Evolutionary conservation across 2,113 vertebrate species (phyloP), one percentile per base, ranked within the genome.

Genomic region (Callipepla squamata): DNA sequence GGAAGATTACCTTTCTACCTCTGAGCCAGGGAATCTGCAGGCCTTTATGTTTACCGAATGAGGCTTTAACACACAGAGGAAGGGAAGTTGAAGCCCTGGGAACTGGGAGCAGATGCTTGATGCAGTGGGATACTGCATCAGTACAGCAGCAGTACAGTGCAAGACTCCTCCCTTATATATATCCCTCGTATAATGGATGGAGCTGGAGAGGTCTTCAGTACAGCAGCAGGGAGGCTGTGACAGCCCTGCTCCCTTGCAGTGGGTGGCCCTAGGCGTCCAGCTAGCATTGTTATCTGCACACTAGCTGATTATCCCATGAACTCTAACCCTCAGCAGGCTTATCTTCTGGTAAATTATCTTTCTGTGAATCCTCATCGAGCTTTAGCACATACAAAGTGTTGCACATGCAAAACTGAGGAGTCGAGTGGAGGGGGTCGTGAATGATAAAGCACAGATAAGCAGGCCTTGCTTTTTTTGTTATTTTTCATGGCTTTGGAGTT

Each of bases 281-380:
- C 11, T 23, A 4, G 0, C 5, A n/a, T 32, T 50, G 42, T 53
- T 42, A 19, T 47, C 61, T 58, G 44, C 16, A 5, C 0, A 1
- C 62, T 69, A 38, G 34, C 57, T 22, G 21, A 0, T 91, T 59
- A 18, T n/a, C 50, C 61, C 21, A 4, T 28, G 68, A 63, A 21
- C 74, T 53, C 38, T 63, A 30, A 28, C 36, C 38, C 30, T 55
- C 44, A 5, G 26, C 12, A 18, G 25, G 17, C 19, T 75, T 47
- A 17, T 1, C 53, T 79, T 7, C 62, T 1, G 1, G 42, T 51
- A 7, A 4, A 23, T 15, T 21, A 26, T 13, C 45, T 61, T 42
- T 44, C 68, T 38, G 53, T 76, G 38, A 65, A 25, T 61, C n/a
- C 4, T 0, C 11, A 26, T 80, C 25, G n/a, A 48, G 62, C 51